Evolutionary conservation across 2,113 vertebrate genomes (phyloP).

Genomic region (Forbesichthys agassizii): DNA sequence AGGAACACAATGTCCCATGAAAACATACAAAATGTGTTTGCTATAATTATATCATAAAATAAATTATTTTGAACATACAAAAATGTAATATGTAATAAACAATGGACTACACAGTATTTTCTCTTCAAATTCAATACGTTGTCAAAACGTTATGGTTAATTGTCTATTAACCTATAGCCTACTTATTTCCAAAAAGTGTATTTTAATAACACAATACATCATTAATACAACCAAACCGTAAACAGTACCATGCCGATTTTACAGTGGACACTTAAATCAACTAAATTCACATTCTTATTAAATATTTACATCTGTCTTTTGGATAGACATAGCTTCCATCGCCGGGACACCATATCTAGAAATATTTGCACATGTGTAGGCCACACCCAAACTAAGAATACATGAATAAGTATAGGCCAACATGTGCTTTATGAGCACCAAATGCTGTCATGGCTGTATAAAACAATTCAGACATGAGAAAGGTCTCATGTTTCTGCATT

Average conservation of each 20-base stretch:
- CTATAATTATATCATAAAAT: background rate
- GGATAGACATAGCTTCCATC: slow-evolving; percentile 40
- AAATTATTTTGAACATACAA: background rate
- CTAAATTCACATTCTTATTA: slow-evolving; percentile 30
- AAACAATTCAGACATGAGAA: too few relatives aligned
- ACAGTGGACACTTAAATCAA: slow-evolving; percentile 28
- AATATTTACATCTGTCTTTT: slow-evolving; percentile 61
- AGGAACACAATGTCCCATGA: background rate
- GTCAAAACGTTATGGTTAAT: too few relatives aligned
- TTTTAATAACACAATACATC: background rate
- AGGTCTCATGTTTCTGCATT: too few relatives aligned
- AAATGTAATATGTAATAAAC: background rate
- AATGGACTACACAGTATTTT: background rate
- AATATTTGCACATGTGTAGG: slow-evolving; percentile 21
- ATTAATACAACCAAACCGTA: background rate
- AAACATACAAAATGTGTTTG: background rate
- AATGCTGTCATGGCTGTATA: too few relatives aligned
- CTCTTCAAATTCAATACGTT: too few relatives aligned
- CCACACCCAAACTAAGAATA: slow-evolving; percentile 17
- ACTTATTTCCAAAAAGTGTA: too few relatives aligned
- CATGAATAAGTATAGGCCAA: slow-evolving; percentile 3
- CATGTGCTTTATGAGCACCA: too few relatives aligned
- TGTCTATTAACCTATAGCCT: background rate
- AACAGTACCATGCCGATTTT: slow-evolving; percentile 10
- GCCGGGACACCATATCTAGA: slow-evolving; percentile 19